phyloP scores from a whole-genome alignment of 2,113 vertebrate species.

The Pipa parva region DNA sequence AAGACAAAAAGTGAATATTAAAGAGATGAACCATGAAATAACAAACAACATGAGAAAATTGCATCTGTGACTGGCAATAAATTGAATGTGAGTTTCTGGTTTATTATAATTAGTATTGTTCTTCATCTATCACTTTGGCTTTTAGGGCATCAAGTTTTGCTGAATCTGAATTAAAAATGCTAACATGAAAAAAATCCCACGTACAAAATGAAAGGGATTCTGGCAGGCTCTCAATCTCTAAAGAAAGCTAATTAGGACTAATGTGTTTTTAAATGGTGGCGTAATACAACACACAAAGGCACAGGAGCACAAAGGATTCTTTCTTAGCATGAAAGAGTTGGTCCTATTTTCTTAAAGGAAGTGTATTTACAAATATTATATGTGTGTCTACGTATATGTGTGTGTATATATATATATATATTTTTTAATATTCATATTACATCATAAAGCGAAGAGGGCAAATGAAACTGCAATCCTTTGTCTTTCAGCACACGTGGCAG shows the following conservation, averaged over 20 bases:
- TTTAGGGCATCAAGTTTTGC: slow-evolving; percentile 36
- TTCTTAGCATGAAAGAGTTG: slow-evolving; percentile 7
- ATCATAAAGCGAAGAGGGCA: no score
- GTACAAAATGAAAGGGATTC: slow-evolving; percentile 35
- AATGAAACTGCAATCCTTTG: no score
- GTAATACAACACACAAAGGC: slow-evolving; percentile 27
- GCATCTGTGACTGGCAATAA: slow-evolving; percentile 31
- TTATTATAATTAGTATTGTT: slow-evolving; percentile 39
- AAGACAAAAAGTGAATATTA: slow-evolving; percentile 8
- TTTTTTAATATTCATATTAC: no score
- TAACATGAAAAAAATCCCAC: slow-evolving; percentile 25
- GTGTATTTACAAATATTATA: no score
- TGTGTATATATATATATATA: no score
- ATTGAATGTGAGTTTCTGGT: slow-evolving; percentile 34
- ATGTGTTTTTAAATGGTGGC: slow-evolving; percentile 39
- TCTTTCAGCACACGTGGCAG: no score
- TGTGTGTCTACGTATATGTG: no score
- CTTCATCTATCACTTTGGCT: slow-evolving; percentile 38
- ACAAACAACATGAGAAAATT: slow-evolving; percentile 32
- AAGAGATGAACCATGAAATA: slow-evolving; percentile 40
- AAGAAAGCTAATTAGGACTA: slow-evolving; percentile 40
- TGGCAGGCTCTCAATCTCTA: slow-evolving; percentile 31
- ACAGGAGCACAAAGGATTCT: slow-evolving; percentile 7
- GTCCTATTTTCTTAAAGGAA: no score
- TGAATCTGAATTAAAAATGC: slow-evolving; percentile 39